Evolutionary conservation across 2,888 invertebrate species (phyloP), one percentile per base, ranked within the genome.

Genomic region (Sisyra terminalis): DNA sequence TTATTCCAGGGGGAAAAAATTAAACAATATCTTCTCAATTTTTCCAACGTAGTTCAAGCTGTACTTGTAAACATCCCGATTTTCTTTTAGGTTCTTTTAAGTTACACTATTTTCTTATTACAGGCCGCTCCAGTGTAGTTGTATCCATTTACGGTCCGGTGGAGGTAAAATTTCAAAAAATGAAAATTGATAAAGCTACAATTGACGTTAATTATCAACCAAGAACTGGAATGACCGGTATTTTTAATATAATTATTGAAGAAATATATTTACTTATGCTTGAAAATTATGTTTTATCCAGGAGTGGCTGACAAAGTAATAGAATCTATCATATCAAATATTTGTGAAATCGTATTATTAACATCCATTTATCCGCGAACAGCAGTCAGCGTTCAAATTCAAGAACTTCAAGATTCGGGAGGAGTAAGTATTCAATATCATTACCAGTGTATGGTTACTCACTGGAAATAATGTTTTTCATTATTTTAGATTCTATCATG

Each of bases 341-440:
- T 81, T 0, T 82, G 85, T 59, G 84, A 88, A 57, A 66, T 78
- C 9, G 75, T 80, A 0, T 59, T 93, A 29, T 55, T 83, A 2
- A 66, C 78, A 0, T 64, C 75, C 14, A 55, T 86, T 30, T 81
- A 89, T 65, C 92, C 93, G 3, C 70, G 89, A 39, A 77, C 89
- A 1, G 75, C 79, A 17, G 74, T 93, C 50, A 71, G 73, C 0
- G 64, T 93, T 32, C 78, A 82, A 42, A 60, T 93, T 42, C 92
- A 93, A 59, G 92, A 93, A 65, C 62, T 92, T 54, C 86, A 92
- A 56, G 78, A 89, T 60, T 72, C 67, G 57, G 85, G 86, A 50
- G 79, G 83, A 50, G 88, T 88, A 62, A n/a, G 18, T 35, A 7
- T 39, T 24, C 31, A 29, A 11, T 35, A 32, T 17, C 17, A 10